These are phyloP conservation scores for Falco peregrinus DNA, from an alignment of 2,797 vertebrate genomes.

Conservation along the genomic window DNA sequence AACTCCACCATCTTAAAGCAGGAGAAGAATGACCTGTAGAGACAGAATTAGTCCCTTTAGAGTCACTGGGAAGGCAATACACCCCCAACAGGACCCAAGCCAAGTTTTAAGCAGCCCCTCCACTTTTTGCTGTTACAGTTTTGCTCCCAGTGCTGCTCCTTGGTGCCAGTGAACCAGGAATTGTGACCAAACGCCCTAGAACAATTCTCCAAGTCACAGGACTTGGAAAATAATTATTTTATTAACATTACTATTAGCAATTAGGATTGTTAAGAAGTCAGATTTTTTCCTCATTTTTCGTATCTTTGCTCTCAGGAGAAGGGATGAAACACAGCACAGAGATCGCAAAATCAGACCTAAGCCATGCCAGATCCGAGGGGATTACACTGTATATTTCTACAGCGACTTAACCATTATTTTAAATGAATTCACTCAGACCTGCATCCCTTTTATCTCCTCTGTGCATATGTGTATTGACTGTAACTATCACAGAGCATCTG, in stretches of 20 bases:
- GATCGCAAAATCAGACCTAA: neutral
- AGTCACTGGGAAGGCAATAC: too few species aligned
- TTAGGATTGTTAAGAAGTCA: neutral
- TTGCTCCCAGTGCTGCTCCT: neutral
- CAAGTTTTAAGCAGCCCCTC: neutral
- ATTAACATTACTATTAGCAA: neutral
- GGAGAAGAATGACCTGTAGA: too few species aligned
- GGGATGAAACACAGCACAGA: neutral
- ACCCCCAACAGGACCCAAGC: too few species aligned
- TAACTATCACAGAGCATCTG: neutral
- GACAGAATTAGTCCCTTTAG: too few species aligned
- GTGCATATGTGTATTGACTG: neutral
- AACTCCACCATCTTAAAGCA: too few species aligned
- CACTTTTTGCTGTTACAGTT: neutral
- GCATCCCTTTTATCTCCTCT: neutral
- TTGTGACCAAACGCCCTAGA: neutral
- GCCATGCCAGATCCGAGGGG: neutral
- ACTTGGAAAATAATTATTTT: neutral
- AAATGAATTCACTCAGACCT: accelerated
- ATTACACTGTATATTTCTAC: neutral
- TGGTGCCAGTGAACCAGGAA: neutral
- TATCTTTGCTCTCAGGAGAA: neutral
- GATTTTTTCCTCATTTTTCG: neutral
- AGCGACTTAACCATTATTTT: neutral
- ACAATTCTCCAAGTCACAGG: neutral